Evolutionary conservation across 2,113 vertebrate genomes (phyloP), one percentile per base, ranked within the genome.

Genomic region (Channa argus): DNA sequence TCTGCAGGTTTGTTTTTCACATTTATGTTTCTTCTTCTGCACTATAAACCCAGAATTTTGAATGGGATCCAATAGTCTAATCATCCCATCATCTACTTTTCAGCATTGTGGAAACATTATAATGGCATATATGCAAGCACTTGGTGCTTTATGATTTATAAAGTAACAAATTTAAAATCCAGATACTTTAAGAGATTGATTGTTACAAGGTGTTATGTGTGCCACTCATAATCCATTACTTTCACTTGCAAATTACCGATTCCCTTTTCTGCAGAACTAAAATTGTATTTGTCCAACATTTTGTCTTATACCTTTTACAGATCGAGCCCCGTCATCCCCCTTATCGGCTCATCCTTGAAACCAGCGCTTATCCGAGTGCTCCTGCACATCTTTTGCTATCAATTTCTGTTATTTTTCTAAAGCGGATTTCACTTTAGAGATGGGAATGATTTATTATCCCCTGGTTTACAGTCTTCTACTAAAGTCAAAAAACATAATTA

Each of bases 151-250:
- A 62, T 36, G 24, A 51, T 45, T 59, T 24, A 24, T 24, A 24
- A 24, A 24, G 24, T 24, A 24, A 24, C 24, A 24, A 1, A 24
- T 24, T 24, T 24, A 24, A 24, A 24, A 49, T 47, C 51, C 8
- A 43, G 37, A 12, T 38, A 74, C 64, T 66, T 38, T 33, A 56
- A 71, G 37, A 78, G 51, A 33, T 46, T 34, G 24, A 24, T 24
- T 24, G 24, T 24, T 24, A 24, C 24, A 24, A 24, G 24, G 24
- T 24, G 5, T 2, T 63, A 12, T n/a, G 51, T 2, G 1, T 6
- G 36, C 39, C 51, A 38, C 38, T 55, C 24, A 24, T 24, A 24
- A 24, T 24, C 38, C 15, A 43, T 37, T 43, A 24, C 6, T 63
- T 50, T 12, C 5, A 34, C 44, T 45, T 8, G 7, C 6, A 41